A percentile compares a stretch with the other conserved stretches of the same genome.
These are phyloP conservation scores for Leguminivora glycinivorella DNA, from an alignment of 1,140 invertebrate species.

Conservation along the genomic window DNA sequence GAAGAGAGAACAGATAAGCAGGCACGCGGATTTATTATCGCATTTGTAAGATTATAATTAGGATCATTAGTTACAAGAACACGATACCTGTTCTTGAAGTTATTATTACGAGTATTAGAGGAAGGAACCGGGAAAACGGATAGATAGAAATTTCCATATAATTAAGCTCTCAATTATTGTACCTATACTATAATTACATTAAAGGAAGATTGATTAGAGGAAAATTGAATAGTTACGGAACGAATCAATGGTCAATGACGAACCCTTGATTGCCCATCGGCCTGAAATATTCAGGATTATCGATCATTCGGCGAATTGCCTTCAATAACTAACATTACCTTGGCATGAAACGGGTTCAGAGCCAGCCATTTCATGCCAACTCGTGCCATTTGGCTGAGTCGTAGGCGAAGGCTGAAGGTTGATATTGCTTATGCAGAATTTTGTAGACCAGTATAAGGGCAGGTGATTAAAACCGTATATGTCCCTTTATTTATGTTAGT, in stretches of 20 bases:
- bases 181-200: too few species aligned
- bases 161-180: too few species aligned
- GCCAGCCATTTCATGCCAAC: neutral
- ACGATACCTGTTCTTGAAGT: too few species aligned
- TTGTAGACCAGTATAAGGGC: neutral
- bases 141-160: neutral
- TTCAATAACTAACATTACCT: conserved; percentile 4
- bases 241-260: neutral
- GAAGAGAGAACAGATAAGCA: too few species aligned
- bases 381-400: conserved; percentile 8
- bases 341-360: neutral
- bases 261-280: neutral
- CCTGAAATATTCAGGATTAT: conserved; percentile 9
- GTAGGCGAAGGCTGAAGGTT: neutral
- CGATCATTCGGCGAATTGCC: neutral
- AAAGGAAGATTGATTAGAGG: neutral
- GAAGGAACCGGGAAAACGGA: neutral
- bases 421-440: neutral
- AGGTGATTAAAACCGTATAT: neutral
- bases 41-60: too few species aligned
- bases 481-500: too few species aligned
- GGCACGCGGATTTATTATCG: too few species aligned
- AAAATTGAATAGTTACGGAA: neutral
- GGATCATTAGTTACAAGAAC: too few species aligned
- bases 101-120: too few species aligned